Percentiles rank a stretch among this genome's conserved stretches.
Evolutionary conservation across 2,888 invertebrate species (phyloP).

Genomic region (Epiblema foenella): DNA sequence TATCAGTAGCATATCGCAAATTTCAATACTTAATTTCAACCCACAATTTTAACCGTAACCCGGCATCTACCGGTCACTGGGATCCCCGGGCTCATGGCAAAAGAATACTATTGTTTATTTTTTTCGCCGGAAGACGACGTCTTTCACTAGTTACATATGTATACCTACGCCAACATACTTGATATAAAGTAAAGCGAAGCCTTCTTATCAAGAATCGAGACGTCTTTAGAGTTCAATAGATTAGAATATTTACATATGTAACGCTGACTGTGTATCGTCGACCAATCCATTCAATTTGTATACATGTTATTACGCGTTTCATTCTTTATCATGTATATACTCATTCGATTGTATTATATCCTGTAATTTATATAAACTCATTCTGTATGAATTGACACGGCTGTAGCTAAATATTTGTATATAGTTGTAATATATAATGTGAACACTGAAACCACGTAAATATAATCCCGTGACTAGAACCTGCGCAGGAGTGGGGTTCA

Average conservation of each 20-base stretch:
- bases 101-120: too few species aligned
- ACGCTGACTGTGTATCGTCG: conserved; percentile 20
- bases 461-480: too few species aligned
- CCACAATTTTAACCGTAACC: too few species aligned
- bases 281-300: conserved; percentile 43
- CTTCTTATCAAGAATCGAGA: background rate
- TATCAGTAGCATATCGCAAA: too few species aligned
- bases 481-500: too few species aligned
- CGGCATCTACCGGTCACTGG: too few species aligned
- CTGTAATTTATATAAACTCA: conserved; percentile 3
- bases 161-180: background rate
- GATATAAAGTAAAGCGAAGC: background rate
- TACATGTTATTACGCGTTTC: conserved; percentile 29
- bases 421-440: background rate
- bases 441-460: too few species aligned
- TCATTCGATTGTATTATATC: conserved; percentile 18
- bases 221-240: background rate
- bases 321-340: conserved; percentile 30
- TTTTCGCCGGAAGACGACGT: too few species aligned
- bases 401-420: background rate
- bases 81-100: too few species aligned
- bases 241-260: background rate
- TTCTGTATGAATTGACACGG: conserved; percentile 13
- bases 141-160: background rate
- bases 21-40: too few species aligned